These are phyloP conservation scores for Lucinisca nassula DNA, from an alignment of 2,888 invertebrate genomes.

Conservation along the genomic window DNA sequence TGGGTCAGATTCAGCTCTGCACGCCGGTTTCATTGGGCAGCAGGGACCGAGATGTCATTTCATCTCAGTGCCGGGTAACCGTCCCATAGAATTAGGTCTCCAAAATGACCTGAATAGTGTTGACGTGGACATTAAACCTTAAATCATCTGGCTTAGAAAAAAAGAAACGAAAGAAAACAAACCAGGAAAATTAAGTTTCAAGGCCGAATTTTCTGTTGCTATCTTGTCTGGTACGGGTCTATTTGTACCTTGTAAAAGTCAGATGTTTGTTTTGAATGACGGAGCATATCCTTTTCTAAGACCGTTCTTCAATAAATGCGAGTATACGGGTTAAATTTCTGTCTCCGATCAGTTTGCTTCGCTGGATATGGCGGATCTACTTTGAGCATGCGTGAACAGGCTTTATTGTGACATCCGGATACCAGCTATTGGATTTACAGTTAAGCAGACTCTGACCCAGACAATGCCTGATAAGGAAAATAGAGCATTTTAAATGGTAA, in stretches of 20 bases:
- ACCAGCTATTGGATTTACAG: no score
- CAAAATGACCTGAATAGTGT: no score
- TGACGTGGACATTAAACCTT: background rate
- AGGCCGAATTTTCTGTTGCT: background rate
- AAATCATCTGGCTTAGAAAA: background rate
- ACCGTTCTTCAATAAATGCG: background rate
- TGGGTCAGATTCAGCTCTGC: background rate
- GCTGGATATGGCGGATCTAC: constrained; percentile 10
- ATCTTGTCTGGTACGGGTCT: background rate
- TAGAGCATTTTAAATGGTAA: no score
- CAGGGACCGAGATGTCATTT: background rate
- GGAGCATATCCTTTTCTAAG: background rate
- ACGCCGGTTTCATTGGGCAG: background rate
- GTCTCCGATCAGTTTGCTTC: background rate
- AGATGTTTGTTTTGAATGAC: background rate
- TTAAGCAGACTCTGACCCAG: no score
- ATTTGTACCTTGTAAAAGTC: background rate
- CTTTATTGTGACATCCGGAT: background rate
- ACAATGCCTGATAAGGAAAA: no score
- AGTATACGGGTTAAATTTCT: background rate
- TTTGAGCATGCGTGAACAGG: background rate
- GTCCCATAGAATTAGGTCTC: background rate
- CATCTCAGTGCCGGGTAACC: background rate
- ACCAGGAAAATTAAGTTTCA: background rate
- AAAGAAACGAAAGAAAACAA: background rate